Conservation (phyloP, 2,797 vertebrate genomes). For the Chrysocyon brachyurus region DNA sequence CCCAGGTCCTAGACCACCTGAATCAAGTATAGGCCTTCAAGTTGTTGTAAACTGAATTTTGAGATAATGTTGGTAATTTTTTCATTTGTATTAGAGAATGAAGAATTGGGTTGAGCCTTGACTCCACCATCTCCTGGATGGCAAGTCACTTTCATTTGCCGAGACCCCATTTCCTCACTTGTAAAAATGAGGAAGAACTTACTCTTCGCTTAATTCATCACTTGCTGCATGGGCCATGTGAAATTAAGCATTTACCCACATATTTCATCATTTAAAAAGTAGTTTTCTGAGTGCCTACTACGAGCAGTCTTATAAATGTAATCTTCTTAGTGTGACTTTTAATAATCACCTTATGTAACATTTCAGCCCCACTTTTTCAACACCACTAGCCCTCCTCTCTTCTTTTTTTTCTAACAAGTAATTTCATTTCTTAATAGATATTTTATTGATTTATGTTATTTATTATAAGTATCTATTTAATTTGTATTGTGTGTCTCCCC, state of each 20-base stretch:
- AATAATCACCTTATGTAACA: not conserved
- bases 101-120: not conserved
- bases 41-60: not conserved
- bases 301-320: not conserved
- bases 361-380: not conserved
- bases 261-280: not conserved
- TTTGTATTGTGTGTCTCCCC: not conserved
- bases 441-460: not conserved
- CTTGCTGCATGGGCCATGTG: not conserved
- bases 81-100: not conserved
- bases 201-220: not conserved
- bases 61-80: not conserved
- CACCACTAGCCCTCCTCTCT: not conserved
- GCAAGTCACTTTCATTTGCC: not conserved
- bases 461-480: not conserved
- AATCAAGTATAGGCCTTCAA: not conserved
- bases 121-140: not conserved
- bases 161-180: not conserved
- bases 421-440: conserved; percentile 10
- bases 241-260: not conserved
- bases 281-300: not conserved
- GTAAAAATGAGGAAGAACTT: not conserved
- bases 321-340: not conserved
- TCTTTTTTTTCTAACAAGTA: conserved; percentile 39
- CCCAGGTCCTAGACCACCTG: not conserved